A percentile compares a stretch with the other conserved stretches of the same genome.
Conservation (phyloP, 2,797 vertebrate genomes). For the Enteromius unitaeniatus region DNA sequence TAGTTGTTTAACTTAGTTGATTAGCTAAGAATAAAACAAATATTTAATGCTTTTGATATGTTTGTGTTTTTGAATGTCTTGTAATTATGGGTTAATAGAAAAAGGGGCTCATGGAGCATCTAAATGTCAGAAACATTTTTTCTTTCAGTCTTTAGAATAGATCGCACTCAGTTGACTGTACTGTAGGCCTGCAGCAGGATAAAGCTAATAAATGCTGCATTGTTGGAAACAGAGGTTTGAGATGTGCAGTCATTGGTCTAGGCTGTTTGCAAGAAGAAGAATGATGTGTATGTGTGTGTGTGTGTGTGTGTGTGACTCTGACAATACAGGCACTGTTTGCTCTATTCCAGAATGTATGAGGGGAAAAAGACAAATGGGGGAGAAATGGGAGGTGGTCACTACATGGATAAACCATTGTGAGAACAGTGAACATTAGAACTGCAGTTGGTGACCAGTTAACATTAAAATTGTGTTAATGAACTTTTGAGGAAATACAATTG, state of each 20-base stretch:
- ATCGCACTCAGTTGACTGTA: conserved; percentile 73
- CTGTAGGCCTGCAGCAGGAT: conserved; percentile 67
- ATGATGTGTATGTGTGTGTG: conserved; percentile 74
- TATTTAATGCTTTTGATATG: not conserved
- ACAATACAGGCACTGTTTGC: conserved; percentile 94
- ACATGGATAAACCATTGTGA: conserved; percentile 70
- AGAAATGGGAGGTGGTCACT: conserved; percentile 69
- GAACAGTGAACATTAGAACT: conserved; percentile 56
- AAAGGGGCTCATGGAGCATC: not conserved
- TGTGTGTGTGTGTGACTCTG: conserved; percentile 73
- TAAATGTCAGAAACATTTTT: conserved; percentile 78
- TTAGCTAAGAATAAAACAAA: not conserved
- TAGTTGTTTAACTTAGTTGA: not conserved
- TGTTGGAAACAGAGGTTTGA: conserved; percentile 70
- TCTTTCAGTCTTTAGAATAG: conserved; percentile 72
- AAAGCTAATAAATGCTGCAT: conserved; percentile 72
- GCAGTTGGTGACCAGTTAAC: conserved; percentile 64
- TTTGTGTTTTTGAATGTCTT: not conserved
- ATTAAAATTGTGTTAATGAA: conserved; percentile 22
- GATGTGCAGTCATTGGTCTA: conserved; percentile 76
- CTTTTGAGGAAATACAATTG: not conserved
- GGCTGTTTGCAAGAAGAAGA: conserved; percentile 86
- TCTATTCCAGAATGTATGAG: conserved; percentile 76
- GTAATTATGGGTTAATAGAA: not conserved
- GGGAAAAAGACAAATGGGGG: conserved; percentile 60